These are phyloP conservation scores for Hippocampus guttulatus DNA, from an alignment of 2,113 vertebrate species.

Conservation along the genomic window DNA sequence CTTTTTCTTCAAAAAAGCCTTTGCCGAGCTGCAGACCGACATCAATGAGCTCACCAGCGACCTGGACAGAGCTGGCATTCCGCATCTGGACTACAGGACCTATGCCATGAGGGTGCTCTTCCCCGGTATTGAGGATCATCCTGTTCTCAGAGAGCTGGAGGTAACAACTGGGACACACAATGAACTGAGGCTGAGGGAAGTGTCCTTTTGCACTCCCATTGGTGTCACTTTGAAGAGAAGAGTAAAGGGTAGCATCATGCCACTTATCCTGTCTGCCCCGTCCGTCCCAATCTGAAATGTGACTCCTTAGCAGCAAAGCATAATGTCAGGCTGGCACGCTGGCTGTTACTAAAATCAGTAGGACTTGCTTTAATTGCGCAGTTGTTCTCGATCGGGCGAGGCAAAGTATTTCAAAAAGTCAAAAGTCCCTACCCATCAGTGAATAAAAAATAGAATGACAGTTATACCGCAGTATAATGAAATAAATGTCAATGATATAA, in stretches of 20 bases:
- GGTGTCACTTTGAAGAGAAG: conserved; percentile 34
- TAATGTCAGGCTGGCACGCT: neutral
- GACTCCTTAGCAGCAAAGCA: neutral
- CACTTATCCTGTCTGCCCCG: conserved; percentile 31
- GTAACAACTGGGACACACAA: conserved; percentile 58
- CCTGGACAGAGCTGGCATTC: conserved; percentile 92
- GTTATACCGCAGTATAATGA: too few species aligned
- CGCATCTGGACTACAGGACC: conserved; percentile 93
- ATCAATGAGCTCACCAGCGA: conserved; percentile 98
- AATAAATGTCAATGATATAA: too few species aligned
- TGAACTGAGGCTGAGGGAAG: conserved; percentile 12
- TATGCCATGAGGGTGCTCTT: conserved; percentile 98
- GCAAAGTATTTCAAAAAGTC: too few species aligned
- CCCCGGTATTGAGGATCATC: conserved; percentile 96
- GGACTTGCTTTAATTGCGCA: too few species aligned
- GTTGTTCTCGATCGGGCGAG: too few species aligned
- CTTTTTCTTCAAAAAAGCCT: conserved; percentile 71
- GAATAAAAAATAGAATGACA: too few species aligned
- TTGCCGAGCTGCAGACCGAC: conserved; percentile 96
- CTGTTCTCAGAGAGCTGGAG: conserved; percentile 93
- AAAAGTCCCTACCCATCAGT: too few species aligned
- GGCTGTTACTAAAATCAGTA: neutral
- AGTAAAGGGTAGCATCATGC: conserved; percentile 35
- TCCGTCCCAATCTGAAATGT: neutral
- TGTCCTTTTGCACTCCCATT: neutral